Evolutionary conservation across 2,797 vertebrate species (phyloP).

Genomic region (Myripristis murdjan): DNA sequence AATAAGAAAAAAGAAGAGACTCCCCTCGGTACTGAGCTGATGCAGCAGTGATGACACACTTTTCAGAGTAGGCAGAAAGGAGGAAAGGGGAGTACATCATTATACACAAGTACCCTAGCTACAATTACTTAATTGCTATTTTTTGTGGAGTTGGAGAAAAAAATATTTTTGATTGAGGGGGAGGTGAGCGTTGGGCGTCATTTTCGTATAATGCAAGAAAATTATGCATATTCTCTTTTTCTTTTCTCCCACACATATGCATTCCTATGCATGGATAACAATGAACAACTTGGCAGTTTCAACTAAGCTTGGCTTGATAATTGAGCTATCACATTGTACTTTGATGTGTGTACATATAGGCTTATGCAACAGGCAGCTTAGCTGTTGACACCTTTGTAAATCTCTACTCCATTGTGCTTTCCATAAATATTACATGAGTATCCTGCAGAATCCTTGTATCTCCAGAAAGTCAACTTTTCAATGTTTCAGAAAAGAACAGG

Average conservation of each 20-base stretch:
- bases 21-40: conserved; percentile 40
- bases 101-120: conserved; percentile 24
- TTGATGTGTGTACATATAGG: conserved; percentile 50
- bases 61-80: conserved; percentile 25
- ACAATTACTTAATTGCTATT: conserved; percentile 47
- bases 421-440: conserved; percentile 47
- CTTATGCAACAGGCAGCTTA: conserved; percentile 56
- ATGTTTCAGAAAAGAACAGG: neutral
- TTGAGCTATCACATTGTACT: conserved; percentile 56
- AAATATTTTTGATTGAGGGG: conserved; percentile 9
- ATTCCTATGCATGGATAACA: neutral
- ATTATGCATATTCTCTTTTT: neutral
- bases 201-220: conserved; percentile 21
- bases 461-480: conserved; percentile 2
- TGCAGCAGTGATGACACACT: conserved; percentile 56
- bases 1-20: neutral
- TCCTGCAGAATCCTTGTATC: neutral
- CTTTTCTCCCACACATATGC: neutral
- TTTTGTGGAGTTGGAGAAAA: conserved; percentile 9
- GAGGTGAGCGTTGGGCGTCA: neutral
- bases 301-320: conserved; percentile 47
- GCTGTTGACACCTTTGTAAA: conserved; percentile 58
- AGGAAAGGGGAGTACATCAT: conserved; percentile 4
- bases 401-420: conserved; percentile 29
- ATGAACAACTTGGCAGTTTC: conserved; percentile 11